Conservation (phyloP, 2,888 invertebrate species). For the Siphlonurus alternatus region DNA sequence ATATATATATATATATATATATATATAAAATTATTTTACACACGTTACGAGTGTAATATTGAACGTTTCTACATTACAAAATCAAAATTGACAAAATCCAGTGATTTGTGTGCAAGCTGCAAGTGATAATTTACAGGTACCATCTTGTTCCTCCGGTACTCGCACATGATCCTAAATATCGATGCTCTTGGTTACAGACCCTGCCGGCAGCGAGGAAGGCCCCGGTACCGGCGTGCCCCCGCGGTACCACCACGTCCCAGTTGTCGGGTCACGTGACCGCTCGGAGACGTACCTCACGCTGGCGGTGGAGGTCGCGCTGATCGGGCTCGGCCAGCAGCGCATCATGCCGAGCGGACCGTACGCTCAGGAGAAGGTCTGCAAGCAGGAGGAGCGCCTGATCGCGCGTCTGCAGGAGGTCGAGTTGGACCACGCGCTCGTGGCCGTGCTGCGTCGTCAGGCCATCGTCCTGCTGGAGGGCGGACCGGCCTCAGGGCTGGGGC, state of each 20-base stretch:
- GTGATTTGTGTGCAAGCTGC: too few relatives aligned
- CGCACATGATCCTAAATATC: too few relatives aligned
- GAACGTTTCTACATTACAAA: too few relatives aligned
- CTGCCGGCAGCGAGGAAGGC: constrained; percentile 32
- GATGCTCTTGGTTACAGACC: too few relatives aligned
- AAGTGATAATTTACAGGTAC: too few relatives aligned
- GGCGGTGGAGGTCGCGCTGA: constrained; percentile 59
- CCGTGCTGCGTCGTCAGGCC: constrained; percentile 50
- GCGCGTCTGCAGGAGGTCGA: constrained; percentile 58
- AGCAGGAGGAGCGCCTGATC: constrained; percentile 63
- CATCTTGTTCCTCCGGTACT: too few relatives aligned
- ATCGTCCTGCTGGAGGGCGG: constrained; percentile 56
- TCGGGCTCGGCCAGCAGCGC: constrained; percentile 63
- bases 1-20: too few relatives aligned
- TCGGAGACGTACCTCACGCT: constrained; percentile 58
- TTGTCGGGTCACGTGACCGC: constrained; percentile 54
- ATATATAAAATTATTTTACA: too few relatives aligned
- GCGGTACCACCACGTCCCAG: constrained; percentile 54
- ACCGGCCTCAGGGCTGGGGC: constrained; percentile 54
- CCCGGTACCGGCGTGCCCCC: constrained; percentile 28
- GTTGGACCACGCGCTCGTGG: constrained; percentile 49
- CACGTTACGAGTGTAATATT: too few relatives aligned
- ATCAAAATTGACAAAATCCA: too few relatives aligned
- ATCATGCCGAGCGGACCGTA: constrained; percentile 63
- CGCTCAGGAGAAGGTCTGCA: constrained; percentile 54